A percentile compares a stretch with the other conserved stretches of the same genome.
phyloP scores from a whole-genome alignment of 2,113 vertebrate species.

The Cariama cristata region DNA sequence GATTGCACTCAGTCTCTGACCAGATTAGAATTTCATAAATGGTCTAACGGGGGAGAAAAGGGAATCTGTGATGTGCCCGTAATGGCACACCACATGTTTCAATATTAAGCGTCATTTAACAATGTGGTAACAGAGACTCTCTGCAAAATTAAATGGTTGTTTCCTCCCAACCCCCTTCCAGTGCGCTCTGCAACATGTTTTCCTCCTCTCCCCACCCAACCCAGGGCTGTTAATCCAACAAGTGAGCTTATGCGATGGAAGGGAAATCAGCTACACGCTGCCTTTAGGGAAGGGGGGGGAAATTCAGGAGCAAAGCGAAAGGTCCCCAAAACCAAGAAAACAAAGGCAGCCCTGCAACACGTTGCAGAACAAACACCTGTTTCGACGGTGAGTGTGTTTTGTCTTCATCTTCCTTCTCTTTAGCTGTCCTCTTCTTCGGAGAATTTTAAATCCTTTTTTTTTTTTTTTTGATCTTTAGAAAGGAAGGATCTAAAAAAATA shows the following conservation, averaged over 20 bases:
- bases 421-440: conserved; percentile 53
- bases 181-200: neutral
- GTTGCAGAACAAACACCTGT: conserved; percentile 75
- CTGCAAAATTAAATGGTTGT: conserved; percentile 24
- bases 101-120: conserved; percentile 17
- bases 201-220: neutral
- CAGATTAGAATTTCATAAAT: conserved; percentile 12
- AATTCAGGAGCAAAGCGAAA: neutral
- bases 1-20: neutral
- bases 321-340: neutral
- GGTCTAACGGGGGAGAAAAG: neutral
- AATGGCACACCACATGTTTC: neutral
- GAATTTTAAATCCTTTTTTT: conserved; percentile 52
- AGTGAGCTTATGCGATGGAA: conserved; percentile 18
- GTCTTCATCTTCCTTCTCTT: conserved; percentile 37
- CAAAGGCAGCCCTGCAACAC: conserved; percentile 69
- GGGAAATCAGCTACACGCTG: neutral
- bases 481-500: conserved; percentile 73
- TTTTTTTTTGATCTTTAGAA: conserved; percentile 33
- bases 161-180: conserved; percentile 31
- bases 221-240: conserved; percentile 21
- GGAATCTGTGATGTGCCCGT: neutral
- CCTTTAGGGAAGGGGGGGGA: neutral
- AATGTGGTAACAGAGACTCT: conserved; percentile 27
- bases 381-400: conserved; percentile 50